Conservation (phyloP, 2,888 invertebrate genomes). For the Pristionchus maxplancki region DNA sequence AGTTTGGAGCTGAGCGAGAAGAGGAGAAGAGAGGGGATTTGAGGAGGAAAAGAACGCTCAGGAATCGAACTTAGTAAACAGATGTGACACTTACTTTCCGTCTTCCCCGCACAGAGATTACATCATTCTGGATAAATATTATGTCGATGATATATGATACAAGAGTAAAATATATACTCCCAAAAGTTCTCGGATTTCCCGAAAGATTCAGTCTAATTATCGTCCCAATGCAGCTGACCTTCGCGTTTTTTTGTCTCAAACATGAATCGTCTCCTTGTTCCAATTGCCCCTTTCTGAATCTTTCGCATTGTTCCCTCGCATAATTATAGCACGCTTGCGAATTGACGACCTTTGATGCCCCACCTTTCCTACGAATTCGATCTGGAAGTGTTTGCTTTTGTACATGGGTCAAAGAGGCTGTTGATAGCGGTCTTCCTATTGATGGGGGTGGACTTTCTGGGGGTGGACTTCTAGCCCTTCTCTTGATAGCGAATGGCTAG, state of each 20-base stretch:
- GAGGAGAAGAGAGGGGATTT: constrained; percentile 16
- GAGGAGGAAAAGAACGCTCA: constrained; percentile 6
- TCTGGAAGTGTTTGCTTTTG: not conserved
- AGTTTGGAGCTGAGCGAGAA: constrained; percentile 19
- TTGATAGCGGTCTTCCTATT: constrained; percentile 28
- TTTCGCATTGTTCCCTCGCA: not conserved
- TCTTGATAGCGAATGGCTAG: not conserved
- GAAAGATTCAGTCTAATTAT: not conserved
- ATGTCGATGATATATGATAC: not conserved
- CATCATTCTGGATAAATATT: not conserved
- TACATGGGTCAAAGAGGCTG: not conserved
- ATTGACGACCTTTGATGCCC: not conserved
- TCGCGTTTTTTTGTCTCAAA: not conserved
- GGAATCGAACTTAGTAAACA: constrained; percentile 8
- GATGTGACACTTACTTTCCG: constrained; percentile 29
- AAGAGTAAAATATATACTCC: not conserved
- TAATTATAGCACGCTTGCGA: constrained; percentile 1
- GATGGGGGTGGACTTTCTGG: not conserved
- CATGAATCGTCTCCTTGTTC: not conserved
- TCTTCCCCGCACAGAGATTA: not conserved
- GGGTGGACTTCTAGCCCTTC: no score
- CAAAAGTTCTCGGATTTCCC: not conserved
- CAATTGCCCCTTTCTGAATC: not conserved
- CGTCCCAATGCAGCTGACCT: not conserved
- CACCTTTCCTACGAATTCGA: not conserved